A percentile compares a stretch with the other conserved stretches of the same genome.
phyloP scores from a whole-genome alignment of 2,888 invertebrate species.

The Serripes groenlandicus region DNA sequence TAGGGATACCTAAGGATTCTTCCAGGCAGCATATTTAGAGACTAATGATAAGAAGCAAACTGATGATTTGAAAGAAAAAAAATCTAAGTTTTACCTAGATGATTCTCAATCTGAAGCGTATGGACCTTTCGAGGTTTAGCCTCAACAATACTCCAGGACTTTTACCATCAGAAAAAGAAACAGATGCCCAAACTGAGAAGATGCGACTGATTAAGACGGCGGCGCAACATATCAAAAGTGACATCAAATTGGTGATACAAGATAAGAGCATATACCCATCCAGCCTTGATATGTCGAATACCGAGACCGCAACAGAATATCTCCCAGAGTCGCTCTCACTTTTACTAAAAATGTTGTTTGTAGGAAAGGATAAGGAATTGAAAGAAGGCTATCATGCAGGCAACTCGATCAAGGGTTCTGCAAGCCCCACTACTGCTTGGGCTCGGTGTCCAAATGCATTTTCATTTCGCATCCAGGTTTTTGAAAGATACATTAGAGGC shows the following conservation, averaged over 20 bases:
- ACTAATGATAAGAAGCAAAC: slow-evolving; percentile 53
- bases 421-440: slow-evolving; percentile 70
- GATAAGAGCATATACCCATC: slow-evolving; percentile 29
- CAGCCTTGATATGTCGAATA: slow-evolving; percentile 13
- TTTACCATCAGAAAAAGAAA: slow-evolving; percentile 32
- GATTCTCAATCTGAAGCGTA: too few relatives aligned
- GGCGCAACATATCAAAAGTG: slow-evolving; percentile 67
- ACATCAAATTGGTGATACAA: slow-evolving; percentile 56
- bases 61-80: slow-evolving; percentile 38
- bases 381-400: slow-evolving; percentile 66
- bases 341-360: slow-evolving; percentile 45
- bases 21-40: slow-evolving; percentile 23
- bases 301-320: slow-evolving; percentile 4
- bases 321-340: slow-evolving; percentile 28
- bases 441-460: slow-evolving; percentile 71
- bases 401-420: slow-evolving; percentile 60
- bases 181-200: slow-evolving; percentile 51
- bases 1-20: slow-evolving; percentile 16
- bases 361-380: slow-evolving; percentile 34
- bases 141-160: slow-evolving; percentile 45
- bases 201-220: slow-evolving; percentile 61
- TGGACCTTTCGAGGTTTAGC: slow-evolving; percentile 54
- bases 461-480: slow-evolving; percentile 68
- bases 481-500: slow-evolving; percentile 67
- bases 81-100: slow-evolving; percentile 28